Evolutionary conservation across 2,113 vertebrate genomes (phyloP), one percentile per base, ranked within the genome.

Genomic region (Dipodomys stephensi): DNA sequence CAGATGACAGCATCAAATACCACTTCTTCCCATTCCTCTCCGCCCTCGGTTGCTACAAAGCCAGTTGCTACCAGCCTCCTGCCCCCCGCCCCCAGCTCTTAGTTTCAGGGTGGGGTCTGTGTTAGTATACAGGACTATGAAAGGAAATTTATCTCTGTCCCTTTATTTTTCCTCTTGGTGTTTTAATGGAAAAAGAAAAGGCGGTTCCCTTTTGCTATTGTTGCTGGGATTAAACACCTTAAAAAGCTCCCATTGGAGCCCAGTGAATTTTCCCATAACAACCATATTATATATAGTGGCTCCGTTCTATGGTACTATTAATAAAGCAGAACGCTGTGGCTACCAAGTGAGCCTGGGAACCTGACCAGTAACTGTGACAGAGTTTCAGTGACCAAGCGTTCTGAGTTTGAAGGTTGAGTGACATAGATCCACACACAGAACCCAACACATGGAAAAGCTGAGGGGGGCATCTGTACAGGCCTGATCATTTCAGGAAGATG

Each of bases 101-200:
- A 39, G 30, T 35, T 65, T 64, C 78, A n/a, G 65, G 86, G 72
- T 69, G 53, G 67, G 57, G 49, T 80, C n/a, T 79, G 78, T 85
- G 49, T 90, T 68, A 80, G 53, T 78, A 79, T 32, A 62, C 32
- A 53, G 39, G n/a, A 89, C 13, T 44, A 53, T 18, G n/a, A 92
- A 94, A 96, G 77, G 78, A 95, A 95, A 87, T 25, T 35, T 30
- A 77, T 83, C 84, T 57, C 57, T 78, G 68, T 28, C 53, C 77
- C 86, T 88, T 93, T 77, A 83, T 67, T 91, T 96, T 95, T 86
- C 85, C 74, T 81, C 32, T 16, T 23, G 28, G 72, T 6, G 44
- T 83, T 91, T 82, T 86, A 77, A 88, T 57, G 74, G 71, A 93
- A 93, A 88, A 88, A 93, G 78, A 92, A 32, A 87, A 94, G 57